Evolutionary conservation across 1,140 invertebrate genomes (phyloP).

Genomic region (Zophobas morio): DNA sequence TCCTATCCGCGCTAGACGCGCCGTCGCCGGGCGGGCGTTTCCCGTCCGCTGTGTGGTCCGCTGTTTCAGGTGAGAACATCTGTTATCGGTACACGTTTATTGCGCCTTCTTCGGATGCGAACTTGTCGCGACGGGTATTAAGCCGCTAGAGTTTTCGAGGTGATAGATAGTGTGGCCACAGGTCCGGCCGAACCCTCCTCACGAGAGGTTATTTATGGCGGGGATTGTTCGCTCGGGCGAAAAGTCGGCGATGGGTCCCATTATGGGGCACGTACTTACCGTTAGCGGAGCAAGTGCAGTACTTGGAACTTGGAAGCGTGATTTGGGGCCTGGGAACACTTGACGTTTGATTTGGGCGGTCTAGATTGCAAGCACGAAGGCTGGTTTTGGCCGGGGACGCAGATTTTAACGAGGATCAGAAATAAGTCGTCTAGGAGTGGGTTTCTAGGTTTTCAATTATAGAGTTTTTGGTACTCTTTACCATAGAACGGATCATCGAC

Average conservation of each 20-base stretch:
- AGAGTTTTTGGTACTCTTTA: no score
- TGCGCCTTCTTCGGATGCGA: conserved; percentile 30
- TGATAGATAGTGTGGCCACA: conserved; percentile 38
- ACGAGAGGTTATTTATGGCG: conserved; percentile 19
- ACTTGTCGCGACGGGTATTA: conserved; percentile 27
- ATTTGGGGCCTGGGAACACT: no score
- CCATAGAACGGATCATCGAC: no score
- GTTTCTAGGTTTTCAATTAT: no score
- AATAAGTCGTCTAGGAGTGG: no score
- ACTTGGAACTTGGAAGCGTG: no score
- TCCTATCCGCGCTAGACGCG: conserved; percentile 9
- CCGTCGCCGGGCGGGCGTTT: conserved; percentile 30
- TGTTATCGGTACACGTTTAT: conserved; percentile 42
- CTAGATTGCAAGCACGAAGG: no score
- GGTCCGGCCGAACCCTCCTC: conserved; percentile 22
- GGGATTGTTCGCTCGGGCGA: conserved; percentile 16
- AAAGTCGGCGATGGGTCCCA: conserved; percentile 7
- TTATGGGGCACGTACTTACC: conserved; percentile 18
- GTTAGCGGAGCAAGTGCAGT: no score
- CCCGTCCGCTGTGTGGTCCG: conserved; percentile 24
- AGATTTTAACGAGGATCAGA: no score
- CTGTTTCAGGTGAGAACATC: conserved; percentile 41
- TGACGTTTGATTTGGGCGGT: no score
- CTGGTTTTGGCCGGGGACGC: no score
- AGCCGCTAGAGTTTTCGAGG: conserved; percentile 21